phyloP scores from a whole-genome alignment of 2,888 invertebrate species.

The Campoplex nolae region DNA sequence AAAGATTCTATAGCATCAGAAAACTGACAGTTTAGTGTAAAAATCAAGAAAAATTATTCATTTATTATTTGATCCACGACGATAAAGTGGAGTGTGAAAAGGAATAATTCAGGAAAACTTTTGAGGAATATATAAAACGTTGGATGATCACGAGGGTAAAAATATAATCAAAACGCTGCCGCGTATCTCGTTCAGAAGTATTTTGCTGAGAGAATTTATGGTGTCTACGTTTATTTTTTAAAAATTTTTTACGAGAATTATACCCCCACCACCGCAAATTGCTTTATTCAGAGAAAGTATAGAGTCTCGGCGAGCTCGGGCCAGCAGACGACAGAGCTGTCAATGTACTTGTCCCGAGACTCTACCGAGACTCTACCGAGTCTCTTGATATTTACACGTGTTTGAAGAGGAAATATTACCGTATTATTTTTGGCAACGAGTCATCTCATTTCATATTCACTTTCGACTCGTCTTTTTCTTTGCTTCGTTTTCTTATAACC shows the following conservation, averaged over 20 bases:
- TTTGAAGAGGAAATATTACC: conserved; percentile 9
- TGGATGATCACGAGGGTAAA: conserved; percentile 28
- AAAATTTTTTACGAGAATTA: background rate
- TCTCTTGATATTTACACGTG: background rate
- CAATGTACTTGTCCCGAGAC: too few species aligned
- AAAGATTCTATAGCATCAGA: background rate
- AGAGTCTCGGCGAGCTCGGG: too few species aligned
- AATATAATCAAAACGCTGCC: background rate
- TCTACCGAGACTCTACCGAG: too few species aligned
- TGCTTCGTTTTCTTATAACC: conserved; percentile 19
- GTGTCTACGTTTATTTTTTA: background rate
- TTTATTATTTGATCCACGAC: background rate
- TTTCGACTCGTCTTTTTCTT: conserved; percentile 20
- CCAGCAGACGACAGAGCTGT: too few species aligned
- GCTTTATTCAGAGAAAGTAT: too few species aligned
- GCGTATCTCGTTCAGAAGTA: background rate
- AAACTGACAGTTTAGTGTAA: conserved; percentile 19
- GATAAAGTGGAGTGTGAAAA: background rate
- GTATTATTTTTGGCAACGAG: conserved; percentile 39
- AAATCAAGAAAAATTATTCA: background rate
- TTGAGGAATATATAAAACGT: conserved; percentile 3
- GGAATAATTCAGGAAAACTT: conserved; percentile 26
- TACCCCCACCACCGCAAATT: too few species aligned
- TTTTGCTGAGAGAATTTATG: conserved; percentile 19
- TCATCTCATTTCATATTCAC: conserved; percentile 46